A percentile compares a stretch with the other conserved stretches of the same genome.
These are phyloP conservation scores for Lucifuga dentata DNA, from an alignment of 2,113 vertebrate genomes.

Conservation along the genomic window DNA sequence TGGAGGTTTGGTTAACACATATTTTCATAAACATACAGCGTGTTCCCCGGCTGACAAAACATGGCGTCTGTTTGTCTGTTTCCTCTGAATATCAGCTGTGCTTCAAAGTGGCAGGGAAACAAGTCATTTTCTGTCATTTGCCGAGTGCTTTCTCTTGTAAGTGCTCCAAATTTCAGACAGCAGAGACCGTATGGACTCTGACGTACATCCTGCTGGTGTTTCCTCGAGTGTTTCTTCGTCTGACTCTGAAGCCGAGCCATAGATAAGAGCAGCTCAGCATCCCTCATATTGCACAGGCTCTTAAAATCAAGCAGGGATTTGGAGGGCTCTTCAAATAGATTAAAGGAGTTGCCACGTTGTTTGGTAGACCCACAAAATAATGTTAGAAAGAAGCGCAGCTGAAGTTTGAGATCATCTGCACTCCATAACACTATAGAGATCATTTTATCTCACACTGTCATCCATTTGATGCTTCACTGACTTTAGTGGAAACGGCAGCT, in stretches of 20 bases:
- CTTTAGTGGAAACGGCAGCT: conserved; percentile 44
- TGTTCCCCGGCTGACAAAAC: conserved; percentile 34
- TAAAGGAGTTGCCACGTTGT: conserved; percentile 53
- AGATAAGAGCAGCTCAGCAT: conserved; percentile 35
- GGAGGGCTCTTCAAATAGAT: conserved; percentile 63
- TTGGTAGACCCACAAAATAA: conserved; percentile 42
- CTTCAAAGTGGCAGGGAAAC: conserved; percentile 49
- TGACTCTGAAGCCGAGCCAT: conserved; percentile 26
- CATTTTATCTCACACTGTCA: conserved; percentile 43
- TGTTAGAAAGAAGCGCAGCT: conserved; percentile 46
- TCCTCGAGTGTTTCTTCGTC: conserved; percentile 33
- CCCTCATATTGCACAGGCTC: conserved; percentile 22
- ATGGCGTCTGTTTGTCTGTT: conserved; percentile 1
- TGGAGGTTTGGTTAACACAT: conserved; percentile 14
- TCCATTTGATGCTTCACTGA: conserved; percentile 62
- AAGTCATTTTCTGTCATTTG: conserved; percentile 46
- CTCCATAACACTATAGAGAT: conserved; percentile 42
- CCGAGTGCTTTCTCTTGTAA: conserved; percentile 28
- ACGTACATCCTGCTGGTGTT: background rate
- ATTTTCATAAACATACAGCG: conserved; percentile 29
- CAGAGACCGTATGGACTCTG: conserved; percentile 21
- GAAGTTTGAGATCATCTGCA: conserved; percentile 37
- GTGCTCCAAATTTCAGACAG: conserved; percentile 29
- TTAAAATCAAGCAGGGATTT: conserved; percentile 40
- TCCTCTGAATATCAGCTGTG: conserved; percentile 8